Percentiles rank a stretch among this genome's conserved stretches.
Evolutionary conservation across 2,797 vertebrate species (phyloP).

Genomic region (Chaetodon trifasciatus): DNA sequence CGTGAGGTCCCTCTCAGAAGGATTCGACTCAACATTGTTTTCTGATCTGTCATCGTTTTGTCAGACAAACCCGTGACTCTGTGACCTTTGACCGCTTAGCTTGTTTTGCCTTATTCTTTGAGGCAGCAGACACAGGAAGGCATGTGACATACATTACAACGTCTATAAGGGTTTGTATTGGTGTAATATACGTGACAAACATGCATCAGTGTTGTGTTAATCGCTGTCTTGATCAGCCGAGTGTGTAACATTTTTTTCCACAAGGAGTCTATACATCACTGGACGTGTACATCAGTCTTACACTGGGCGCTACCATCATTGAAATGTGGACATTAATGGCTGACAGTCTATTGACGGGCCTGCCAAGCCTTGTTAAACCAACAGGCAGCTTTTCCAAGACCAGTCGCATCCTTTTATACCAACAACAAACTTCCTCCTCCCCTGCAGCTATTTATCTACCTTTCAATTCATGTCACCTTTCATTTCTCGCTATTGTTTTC

Average conservation of each 20-base stretch:
- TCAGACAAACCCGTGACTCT: slow-evolving; percentile 34
- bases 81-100: slow-evolving; percentile 45
- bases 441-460: slow-evolving; percentile 83
- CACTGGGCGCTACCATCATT: slow-evolving; percentile 45
- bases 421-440: slow-evolving; percentile 76
- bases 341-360: slow-evolving; percentile 72
- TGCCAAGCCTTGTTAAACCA: slow-evolving; percentile 72
- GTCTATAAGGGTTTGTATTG: background rate
- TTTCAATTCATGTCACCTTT: slow-evolving; percentile 82
- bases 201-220: slow-evolving; percentile 13
- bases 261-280: slow-evolving; percentile 29
- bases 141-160: slow-evolving; percentile 18
- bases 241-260: slow-evolving; percentile 24
- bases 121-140: slow-evolving; percentile 37
- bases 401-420: slow-evolving; percentile 70
- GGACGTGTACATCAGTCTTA: slow-evolving; percentile 45
- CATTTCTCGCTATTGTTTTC: slow-evolving; percentile 81
- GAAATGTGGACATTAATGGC: slow-evolving; percentile 58
- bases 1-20: slow-evolving; percentile 35
- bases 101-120: slow-evolving; percentile 24
- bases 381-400: slow-evolving; percentile 65
- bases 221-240: slow-evolving; percentile 35
- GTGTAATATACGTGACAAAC: background rate
- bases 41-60: slow-evolving; percentile 53
- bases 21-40: slow-evolving; percentile 58